Evolutionary conservation across 2,888 invertebrate genomes (phyloP), one percentile per base, ranked within the genome.

Genomic region (Megaustenia siamemsis): DNA sequence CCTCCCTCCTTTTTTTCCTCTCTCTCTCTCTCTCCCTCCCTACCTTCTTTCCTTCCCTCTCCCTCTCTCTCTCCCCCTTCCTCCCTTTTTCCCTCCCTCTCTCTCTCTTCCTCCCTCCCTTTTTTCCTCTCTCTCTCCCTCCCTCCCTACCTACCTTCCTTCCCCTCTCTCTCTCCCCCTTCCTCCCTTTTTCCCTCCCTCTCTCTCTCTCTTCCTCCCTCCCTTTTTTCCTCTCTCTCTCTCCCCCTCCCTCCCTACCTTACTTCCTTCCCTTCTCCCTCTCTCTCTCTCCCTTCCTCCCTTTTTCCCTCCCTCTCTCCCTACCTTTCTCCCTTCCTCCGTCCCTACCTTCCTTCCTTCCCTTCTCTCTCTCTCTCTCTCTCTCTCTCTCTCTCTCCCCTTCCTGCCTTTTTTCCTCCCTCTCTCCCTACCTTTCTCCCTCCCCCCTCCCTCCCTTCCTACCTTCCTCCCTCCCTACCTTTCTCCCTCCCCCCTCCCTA

Each of bases 11-110:
- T 49, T 18, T 18, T 18, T 49, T 18, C 49, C 18, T 18, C 76
- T 75, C 75, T 43, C 75, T 75, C 75, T 75, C 75, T 40, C 21
- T n/a, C n/a, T n/a, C n/a, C n/a, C n/a, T n/a, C n/a, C n/a, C n/a
- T n/a, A n/a, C n/a, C n/a, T n/a, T n/a, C 10, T 60, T 60, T 60
- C 60, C n/a, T 60, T 24, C 60, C n/a, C 24, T 24, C 60, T 60
- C n/a, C n/a, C n/a, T 24, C 60, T 24, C 15, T 24, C 60, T 60
- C 60, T 24, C 60, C n/a, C 60, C 60, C n/a, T 24, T n/a, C 21
- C n/a, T 24, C 60, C n/a, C 15, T 6, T n/a, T 60, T 24, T 60
- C 24, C n/a, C 60, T 60, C 60, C n/a, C 60, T 60, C 60, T 24
- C n/a, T 24, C 60, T 60, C 60, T 24, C 60, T 60, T 24, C n/a